Conservation (phyloP, 2,797 vertebrate species). For the Typhlichthys eigenmanni region DNA sequence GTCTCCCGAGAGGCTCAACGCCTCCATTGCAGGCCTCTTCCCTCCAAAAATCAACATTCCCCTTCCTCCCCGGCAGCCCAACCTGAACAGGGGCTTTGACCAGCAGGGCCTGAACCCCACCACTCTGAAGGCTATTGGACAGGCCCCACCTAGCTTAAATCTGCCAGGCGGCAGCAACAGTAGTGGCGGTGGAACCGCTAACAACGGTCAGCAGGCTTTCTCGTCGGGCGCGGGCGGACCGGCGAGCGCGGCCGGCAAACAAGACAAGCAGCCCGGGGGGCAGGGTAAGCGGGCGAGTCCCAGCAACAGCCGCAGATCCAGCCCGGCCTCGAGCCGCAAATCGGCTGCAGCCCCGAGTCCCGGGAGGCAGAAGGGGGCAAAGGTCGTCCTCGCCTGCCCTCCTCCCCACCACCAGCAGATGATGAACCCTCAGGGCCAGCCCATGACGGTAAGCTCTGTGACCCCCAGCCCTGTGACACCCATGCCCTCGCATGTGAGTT, state of each 20-base stretch:
- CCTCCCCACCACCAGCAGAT: conserved; percentile 81
- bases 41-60: conserved; percentile 99
- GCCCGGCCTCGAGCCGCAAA: conserved; percentile 93
- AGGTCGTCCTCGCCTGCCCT: conserved; percentile 82
- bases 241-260: conserved; percentile 80
- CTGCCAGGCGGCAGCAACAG: conserved; percentile 77
- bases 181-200: conserved; percentile 69
- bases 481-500: conserved; percentile 71
- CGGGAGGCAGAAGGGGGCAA: conserved; percentile 91
- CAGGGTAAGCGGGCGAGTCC: conserved; percentile 92
- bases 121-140: conserved; percentile 97
- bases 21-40: conserved; percentile 97
- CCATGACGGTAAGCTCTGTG: conserved; percentile 80
- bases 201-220: conserved; percentile 75
- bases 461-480: conserved; percentile 73
- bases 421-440: conserved; percentile 83
- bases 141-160: conserved; percentile 89
- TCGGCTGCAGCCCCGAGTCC: conserved; percentile 91
- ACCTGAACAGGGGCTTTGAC: conserved; percentile 93
- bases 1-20: conserved; percentile 97
- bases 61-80: conserved; percentile 91
- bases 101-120: conserved; percentile 99
- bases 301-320: conserved; percentile 92
- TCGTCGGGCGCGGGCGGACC: conserved; percentile 76
- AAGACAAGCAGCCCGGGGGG: conserved; percentile 85